A percentile compares a stretch with the other conserved stretches of the same genome.
Conservation (phyloP, 2,888 invertebrate genomes). For the Eupithecia subfuscata region DNA sequence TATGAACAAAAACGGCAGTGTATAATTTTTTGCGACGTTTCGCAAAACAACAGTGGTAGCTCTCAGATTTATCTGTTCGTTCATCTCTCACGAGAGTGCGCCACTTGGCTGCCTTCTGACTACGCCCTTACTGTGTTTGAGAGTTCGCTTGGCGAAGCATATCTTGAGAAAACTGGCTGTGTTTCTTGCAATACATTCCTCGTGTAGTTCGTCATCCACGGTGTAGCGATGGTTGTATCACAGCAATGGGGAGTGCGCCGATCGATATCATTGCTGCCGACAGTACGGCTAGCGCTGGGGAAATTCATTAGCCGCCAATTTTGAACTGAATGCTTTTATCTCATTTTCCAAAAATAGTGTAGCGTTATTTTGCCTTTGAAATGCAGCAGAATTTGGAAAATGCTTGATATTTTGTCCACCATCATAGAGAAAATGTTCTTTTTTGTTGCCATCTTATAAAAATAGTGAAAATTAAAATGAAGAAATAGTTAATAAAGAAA, state of each 20-base stretch:
- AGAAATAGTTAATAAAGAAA: no score
- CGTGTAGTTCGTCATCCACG: constrained; percentile 53
- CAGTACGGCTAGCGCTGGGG: constrained; percentile 54
- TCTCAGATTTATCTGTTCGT: constrained; percentile 77
- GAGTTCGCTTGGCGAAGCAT: constrained; percentile 68
- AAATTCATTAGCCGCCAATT: constrained; percentile 73
- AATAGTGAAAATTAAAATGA: no score
- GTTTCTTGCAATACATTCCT: constrained; percentile 68
- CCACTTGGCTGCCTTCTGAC: constrained; percentile 76
- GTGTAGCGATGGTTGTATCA: constrained; percentile 47
- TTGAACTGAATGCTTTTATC: constrained; percentile 53
- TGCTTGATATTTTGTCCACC: background rate
- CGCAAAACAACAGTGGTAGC: constrained; percentile 44
- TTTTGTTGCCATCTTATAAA: no score
- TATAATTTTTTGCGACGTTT: constrained; percentile 39
- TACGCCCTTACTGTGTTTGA: constrained; percentile 76
- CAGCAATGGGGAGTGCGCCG: constrained; percentile 73
- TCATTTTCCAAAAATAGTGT: constrained; percentile 48
- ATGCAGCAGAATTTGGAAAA: background rate
- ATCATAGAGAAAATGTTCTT: background rate
- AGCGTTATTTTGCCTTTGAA: background rate
- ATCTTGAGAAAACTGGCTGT: constrained; percentile 60
- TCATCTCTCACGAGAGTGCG: constrained; percentile 82
- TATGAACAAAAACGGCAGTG: constrained; percentile 53
- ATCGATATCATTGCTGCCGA: constrained; percentile 69